Conservation (phyloP, 2,797 vertebrate species). For the Thripadectes ignobilis region DNA sequence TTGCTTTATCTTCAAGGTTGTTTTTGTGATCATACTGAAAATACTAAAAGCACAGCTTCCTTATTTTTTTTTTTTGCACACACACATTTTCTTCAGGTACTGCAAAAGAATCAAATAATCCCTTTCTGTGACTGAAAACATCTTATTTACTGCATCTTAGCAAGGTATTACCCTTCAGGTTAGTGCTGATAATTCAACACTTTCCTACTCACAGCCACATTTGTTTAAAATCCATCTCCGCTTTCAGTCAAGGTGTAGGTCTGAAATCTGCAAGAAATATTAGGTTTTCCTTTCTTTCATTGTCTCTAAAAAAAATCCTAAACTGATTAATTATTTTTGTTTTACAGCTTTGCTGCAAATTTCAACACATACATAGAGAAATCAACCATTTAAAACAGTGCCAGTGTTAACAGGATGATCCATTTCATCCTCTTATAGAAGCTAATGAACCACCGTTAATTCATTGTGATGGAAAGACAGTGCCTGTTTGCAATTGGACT, state of each 20-base stretch:
- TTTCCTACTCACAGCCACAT: neutral
- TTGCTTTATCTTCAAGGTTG: neutral
- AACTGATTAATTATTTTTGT: neutral
- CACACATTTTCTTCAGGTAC: neutral
- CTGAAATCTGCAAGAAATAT: neutral
- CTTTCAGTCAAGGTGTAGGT: neutral
- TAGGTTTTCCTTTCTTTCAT: neutral
- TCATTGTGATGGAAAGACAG: constrained; percentile 64
- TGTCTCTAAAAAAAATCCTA: neutral
- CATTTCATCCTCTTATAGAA: constrained; percentile 50
- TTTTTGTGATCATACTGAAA: neutral
- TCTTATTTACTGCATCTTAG: neutral
- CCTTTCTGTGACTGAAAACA: neutral
- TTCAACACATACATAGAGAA: neutral
- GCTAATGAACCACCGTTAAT: constrained; percentile 69
- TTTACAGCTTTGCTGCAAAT: neutral
- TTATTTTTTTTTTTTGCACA: neutral
- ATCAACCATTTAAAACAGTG: constrained; percentile 40
- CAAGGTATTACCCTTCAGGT: neutral
- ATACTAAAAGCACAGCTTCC: neutral
- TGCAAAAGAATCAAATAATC: neutral
- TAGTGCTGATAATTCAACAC: neutral
- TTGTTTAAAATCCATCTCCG: neutral
- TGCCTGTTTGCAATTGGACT: constrained; percentile 65
- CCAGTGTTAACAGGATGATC: constrained; percentile 45